Evolutionary conservation across 2,113 vertebrate species (phyloP).

Genomic region (Rhea americana): DNA sequence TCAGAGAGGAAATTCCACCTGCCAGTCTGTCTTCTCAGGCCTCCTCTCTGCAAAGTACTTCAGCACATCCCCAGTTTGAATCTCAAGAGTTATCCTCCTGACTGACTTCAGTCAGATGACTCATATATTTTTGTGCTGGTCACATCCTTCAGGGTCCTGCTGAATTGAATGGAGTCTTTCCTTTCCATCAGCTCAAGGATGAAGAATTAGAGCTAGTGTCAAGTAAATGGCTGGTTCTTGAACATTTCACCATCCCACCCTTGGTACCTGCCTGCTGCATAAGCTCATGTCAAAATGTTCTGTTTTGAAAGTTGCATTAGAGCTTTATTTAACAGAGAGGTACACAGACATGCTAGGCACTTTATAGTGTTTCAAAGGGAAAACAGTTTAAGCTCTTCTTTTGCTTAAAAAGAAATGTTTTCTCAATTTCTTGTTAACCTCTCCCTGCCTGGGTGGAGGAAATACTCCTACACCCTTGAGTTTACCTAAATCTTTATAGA

Average conservation of each 20-base stretch:
- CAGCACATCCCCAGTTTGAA: slow-evolving; percentile 9
- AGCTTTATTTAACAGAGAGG: background rate
- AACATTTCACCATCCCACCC: background rate
- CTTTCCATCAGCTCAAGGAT: background rate
- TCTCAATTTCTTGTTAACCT: background rate
- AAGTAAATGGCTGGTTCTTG: background rate
- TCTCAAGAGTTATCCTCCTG: background rate
- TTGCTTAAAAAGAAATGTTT: background rate
- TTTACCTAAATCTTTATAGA: background rate
- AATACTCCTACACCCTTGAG: background rate
- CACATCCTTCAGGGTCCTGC: slow-evolving; percentile 1
- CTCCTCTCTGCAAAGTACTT: background rate
- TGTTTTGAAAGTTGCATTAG: accelerated
- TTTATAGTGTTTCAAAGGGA: background rate
- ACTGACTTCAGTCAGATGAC: background rate
- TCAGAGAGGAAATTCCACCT: background rate
- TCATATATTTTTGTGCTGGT: slow-evolving; percentile 26
- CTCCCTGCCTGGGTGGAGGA: background rate
- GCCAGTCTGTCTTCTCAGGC: background rate
- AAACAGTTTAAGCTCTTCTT: background rate
- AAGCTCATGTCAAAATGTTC: slow-evolving; percentile 44
- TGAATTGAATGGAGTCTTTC: background rate
- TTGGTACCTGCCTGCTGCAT: background rate
- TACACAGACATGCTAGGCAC: accelerated
- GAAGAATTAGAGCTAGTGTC: background rate